A percentile compares a stretch with the other conserved stretches of the same genome.
Evolutionary conservation across 1,140 invertebrate genomes (phyloP).

Genomic region (Polypedilum vanderplanki): DNA sequence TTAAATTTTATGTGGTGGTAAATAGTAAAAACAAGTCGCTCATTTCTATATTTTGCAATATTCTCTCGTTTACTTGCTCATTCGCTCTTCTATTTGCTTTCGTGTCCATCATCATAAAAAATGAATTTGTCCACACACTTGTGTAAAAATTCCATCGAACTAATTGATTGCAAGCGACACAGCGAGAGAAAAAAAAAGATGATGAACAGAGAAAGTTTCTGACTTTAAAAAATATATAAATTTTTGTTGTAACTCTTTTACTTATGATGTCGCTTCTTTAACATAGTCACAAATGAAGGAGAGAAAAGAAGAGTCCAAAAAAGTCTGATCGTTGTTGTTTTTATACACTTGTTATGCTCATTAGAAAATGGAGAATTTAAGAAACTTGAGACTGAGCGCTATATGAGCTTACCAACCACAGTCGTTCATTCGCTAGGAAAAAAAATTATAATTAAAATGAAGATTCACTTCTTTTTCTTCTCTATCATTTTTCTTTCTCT

Average conservation of each 20-base stretch:
- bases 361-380: conserved; percentile 8
- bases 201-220: too few relatives aligned
- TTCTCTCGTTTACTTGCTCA: not conserved
- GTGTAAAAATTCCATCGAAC: not conserved
- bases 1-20: not conserved
- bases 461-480: too few relatives aligned
- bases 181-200: too few relatives aligned
- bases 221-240: too few relatives aligned
- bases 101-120: conserved; percentile 8
- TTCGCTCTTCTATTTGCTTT: not conserved
- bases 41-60: not conserved
- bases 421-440: not conserved
- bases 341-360: not conserved
- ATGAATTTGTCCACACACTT: not conserved
- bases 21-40: not conserved
- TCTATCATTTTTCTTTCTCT: too few relatives aligned
- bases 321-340: not conserved
- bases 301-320: too few relatives aligned
- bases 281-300: not conserved
- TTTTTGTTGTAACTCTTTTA: not conserved
- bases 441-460: too few relatives aligned
- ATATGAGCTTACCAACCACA: not conserved
- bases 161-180: not conserved
- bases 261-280: not conserved
- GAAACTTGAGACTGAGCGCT: conserved; percentile 2